phyloP scores from a whole-genome alignment of 2,113 vertebrate species.

The Theristicus caerulescens region DNA sequence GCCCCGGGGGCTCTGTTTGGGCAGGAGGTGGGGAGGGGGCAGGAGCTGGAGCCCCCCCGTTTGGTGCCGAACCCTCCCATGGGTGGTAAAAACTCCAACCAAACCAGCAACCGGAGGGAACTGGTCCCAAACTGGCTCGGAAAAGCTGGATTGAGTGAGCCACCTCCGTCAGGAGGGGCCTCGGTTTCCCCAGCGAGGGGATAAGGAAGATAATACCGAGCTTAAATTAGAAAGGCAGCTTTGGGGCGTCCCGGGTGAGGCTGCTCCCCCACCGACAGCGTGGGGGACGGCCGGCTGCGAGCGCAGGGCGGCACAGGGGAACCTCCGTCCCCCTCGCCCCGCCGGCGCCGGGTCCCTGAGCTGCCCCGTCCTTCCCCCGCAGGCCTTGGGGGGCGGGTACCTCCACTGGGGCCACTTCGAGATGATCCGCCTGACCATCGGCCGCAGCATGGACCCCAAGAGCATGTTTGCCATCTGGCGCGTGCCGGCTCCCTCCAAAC shows the following conservation, averaged over 20 bases:
- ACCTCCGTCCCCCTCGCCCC: not conserved
- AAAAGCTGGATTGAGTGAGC: not conserved
- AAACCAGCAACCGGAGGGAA: rapidly evolving
- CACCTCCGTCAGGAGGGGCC: not conserved
- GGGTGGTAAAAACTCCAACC: not conserved
- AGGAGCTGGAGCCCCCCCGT: not conserved
- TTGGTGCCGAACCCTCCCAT: not conserved
- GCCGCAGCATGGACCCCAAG: constrained; percentile 82
- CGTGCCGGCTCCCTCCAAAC: constrained; percentile 82
- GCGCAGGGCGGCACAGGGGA: rapidly evolving
- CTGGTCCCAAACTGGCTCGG: rapidly evolving
- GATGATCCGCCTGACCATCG: constrained; percentile 94
- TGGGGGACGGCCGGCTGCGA: rapidly evolving
- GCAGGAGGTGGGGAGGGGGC: not conserved
- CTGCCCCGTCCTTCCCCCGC: not conserved
- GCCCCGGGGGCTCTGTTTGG: not conserved
- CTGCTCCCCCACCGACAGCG: rapidly evolving
- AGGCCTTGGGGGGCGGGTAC: constrained; percentile 93
- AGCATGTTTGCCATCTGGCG: constrained; percentile 90
- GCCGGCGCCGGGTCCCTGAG: not conserved
- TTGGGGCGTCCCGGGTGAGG: not conserved
- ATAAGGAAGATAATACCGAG: not conserved
- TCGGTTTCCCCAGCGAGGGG: not conserved
- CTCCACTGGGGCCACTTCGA: constrained; percentile 94
- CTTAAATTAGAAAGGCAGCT: not conserved